Evolutionary conservation across 2,888 invertebrate genomes (phyloP).

Genomic region (Eudasyphora cyanicolor): DNA sequence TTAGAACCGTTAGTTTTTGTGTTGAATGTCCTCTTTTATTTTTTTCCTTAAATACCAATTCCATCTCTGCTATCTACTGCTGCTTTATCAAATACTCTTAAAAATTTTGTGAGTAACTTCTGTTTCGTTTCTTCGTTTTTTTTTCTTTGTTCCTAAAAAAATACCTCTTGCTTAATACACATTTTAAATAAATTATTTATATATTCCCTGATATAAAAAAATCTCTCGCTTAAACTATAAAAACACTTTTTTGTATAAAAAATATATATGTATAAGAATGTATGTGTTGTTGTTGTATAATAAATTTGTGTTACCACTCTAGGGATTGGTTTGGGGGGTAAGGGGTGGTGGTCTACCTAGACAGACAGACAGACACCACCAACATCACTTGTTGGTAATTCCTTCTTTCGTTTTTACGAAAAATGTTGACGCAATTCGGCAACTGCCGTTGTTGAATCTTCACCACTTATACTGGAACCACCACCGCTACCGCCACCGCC

Average conservation of each 20-base stretch:
- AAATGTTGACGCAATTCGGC: conserved; percentile 77
- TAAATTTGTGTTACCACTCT: conserved; percentile 48
- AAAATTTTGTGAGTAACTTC: conserved; percentile 4
- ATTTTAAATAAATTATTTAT: conserved; percentile 60
- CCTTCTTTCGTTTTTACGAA: conserved; percentile 73
- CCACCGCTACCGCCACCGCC: conserved; percentile 62
- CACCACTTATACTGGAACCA: conserved; percentile 56
- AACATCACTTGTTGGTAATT: too few species aligned
- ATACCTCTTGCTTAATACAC: conserved; percentile 13
- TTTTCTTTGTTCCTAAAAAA: conserved; percentile 1
- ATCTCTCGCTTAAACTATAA: conserved; percentile 52
- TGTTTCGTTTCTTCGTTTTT: conserved; percentile 29
- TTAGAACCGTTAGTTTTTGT: too few species aligned
- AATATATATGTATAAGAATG: conserved; percentile 26
- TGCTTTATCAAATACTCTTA: not conserved
- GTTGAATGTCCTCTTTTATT: not conserved
- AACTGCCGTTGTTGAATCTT: conserved; percentile 65
- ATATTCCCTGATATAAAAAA: conserved; percentile 65
- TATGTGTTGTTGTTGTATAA: not conserved
- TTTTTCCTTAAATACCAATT: not conserved
- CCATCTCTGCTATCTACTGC: too few species aligned
- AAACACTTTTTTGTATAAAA: conserved; percentile 31
- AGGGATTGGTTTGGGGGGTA: too few species aligned
- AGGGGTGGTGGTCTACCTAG: too few species aligned
- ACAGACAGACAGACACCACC: not conserved